Base-by-base conservation (phyloP, 2,797 vertebrate species). In the Darevskia nairensis region DNA sequence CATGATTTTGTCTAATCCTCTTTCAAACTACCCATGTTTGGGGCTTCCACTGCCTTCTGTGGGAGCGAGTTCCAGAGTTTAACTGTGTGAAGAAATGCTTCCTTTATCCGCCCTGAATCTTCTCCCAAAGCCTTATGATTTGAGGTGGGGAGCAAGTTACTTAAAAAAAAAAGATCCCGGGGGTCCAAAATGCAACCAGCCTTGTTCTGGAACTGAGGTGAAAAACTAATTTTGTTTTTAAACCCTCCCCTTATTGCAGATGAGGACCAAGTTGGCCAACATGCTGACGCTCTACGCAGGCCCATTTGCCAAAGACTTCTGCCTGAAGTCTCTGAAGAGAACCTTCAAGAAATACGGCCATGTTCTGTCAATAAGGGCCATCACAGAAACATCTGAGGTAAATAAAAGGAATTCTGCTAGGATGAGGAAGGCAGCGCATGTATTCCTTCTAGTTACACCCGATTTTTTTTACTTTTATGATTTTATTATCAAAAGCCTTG, bases 271-370 rank as follows among this genome's bases (percentile, higher is more conserved):
- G 91, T 96, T 98, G 87, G 93, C 94, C 88, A 96, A 97, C 86
- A 97, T 99, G 98, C 98, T 98, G 87, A 97, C 97, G 2, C 93
- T 99, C 93, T 99, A 97, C 3, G 98, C 96, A 3, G 98, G 98
- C 32, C 98, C 98, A 23, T 96, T 99, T 90, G 96, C 96, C 46
- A 93, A 92, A 29, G 91, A 87, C 27, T 95, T 96, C 86, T 96
- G 97, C 35, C 86, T 97, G 35, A 95, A 82, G 87, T 93, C 97
- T 19, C 96, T 98, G 91, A 97, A 93, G 94, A 97, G 88, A 84
- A 95, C 98, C 69, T 98, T 99, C 90, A 68, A 95, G 66, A 96
- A 89, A 86, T 99, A 97, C 55, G 98, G 98, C 71, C 94, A 96
- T 1, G 94, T 99, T 82, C 93, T 23, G 2, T 97, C 95, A 27